Percentiles rank a stretch among this genome's conserved stretches.
Conservation (phyloP, 2,888 invertebrate species). For the Aspidiotus rigidus region DNA sequence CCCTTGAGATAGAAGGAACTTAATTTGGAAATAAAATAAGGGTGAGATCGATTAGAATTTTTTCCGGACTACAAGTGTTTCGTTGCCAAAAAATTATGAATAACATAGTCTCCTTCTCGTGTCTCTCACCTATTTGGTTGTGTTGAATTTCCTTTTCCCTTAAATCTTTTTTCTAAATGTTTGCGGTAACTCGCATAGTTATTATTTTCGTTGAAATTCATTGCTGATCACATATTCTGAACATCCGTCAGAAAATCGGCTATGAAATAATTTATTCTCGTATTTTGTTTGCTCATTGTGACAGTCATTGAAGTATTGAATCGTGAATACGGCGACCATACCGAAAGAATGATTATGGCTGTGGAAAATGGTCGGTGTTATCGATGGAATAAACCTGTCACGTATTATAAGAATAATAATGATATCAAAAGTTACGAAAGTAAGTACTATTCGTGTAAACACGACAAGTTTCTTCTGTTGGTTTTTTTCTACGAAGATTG, state of each 20-base stretch:
- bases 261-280: neutral
- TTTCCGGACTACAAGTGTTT: no score
- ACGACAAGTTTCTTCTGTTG: no score
- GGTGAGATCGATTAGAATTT: no score
- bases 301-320: constrained; percentile 71
- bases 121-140: no score
- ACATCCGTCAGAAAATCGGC: neutral
- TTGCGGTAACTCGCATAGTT: no score
- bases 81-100: no score
- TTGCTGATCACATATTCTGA: neutral
- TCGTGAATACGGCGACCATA: constrained; percentile 63
- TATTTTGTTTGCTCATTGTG: constrained; percentile 39
- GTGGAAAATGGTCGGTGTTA: constrained; percentile 57
- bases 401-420: constrained; percentile 18
- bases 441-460: neutral
- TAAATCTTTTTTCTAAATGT: no score
- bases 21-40: no score
- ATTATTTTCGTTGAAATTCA: neutral
- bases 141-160: no score
- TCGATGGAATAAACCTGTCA: constrained; percentile 44
- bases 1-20: no score
- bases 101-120: no score
- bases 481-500: no score
- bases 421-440: constrained; percentile 5
- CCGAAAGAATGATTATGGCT: constrained; percentile 58